Percentiles rank a stretch among this genome's conserved stretches.
phyloP scores from a whole-genome alignment of 2,113 vertebrate genomes.

The Alosa alosa region DNA sequence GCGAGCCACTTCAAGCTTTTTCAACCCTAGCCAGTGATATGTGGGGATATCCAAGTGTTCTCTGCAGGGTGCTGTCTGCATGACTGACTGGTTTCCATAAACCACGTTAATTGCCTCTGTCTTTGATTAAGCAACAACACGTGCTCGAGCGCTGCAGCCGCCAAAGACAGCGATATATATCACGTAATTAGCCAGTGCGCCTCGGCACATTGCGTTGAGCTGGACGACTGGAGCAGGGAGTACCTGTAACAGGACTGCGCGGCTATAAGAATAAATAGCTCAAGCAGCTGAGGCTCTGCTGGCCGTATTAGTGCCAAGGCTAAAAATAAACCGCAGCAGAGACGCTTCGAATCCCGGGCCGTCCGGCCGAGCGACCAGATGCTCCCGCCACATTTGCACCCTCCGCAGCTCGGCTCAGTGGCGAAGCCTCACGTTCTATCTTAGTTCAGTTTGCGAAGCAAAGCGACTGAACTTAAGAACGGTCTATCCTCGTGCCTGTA shows the following conservation, averaged over 20 bases:
- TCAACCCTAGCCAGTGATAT: background rate
- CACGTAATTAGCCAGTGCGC: conserved; percentile 3
- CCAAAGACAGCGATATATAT: background rate
- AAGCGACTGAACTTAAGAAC: background rate
- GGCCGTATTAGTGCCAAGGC: conserved; percentile 21
- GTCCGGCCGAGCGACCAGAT: background rate
- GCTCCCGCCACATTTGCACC: background rate
- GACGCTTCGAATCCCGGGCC: background rate
- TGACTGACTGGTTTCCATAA: background rate
- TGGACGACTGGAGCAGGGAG: conserved; percentile 23
- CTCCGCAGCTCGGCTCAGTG: background rate
- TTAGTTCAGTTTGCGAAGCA: background rate
- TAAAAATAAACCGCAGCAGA: conserved; percentile 34
- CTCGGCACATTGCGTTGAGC: background rate
- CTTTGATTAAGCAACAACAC: background rate
- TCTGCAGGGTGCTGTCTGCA: background rate
- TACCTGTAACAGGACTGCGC: background rate
- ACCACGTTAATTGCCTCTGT: background rate
- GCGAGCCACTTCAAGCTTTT: background rate
- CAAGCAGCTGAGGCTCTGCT: conserved; percentile 24
- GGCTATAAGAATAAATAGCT: background rate
- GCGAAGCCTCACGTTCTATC: background rate
- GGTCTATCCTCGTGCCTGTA: background rate
- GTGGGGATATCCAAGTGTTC: background rate
- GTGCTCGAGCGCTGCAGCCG: background rate